Conservation (phyloP, 2,888 invertebrate species). For the Celastrina argiolus region DNA sequence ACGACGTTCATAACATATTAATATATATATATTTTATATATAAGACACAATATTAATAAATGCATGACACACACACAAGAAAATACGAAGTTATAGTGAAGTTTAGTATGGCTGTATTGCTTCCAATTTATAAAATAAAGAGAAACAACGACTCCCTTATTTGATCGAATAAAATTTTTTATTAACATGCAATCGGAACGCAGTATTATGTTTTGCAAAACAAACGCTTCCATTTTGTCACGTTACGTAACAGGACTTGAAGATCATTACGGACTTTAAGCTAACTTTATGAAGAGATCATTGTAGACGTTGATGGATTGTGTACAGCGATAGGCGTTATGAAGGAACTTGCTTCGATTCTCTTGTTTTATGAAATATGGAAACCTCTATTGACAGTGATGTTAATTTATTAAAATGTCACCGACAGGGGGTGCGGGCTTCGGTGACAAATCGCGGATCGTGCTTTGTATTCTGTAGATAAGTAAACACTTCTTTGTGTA, state of each 20-base stretch:
- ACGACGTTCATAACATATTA: no score
- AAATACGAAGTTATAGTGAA: no score
- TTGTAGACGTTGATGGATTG: conserved; percentile 48
- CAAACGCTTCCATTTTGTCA: conserved; percentile 2
- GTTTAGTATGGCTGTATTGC: no score
- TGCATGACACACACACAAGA: no score
- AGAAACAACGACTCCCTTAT: no score
- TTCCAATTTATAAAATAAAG: no score
- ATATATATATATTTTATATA: no score
- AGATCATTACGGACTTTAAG: conserved; percentile 44
- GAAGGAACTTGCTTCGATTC: conserved; percentile 37
- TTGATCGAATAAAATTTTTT: no score
- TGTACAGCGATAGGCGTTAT: conserved; percentile 31
- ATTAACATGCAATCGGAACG: no score
- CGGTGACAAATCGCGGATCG: conserved; percentile 29
- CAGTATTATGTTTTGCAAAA: neutral
- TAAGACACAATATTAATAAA: no score
- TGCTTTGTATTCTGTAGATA: conserved; percentile 17
- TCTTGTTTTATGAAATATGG: conserved; percentile 71
- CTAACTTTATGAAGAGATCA: conserved; percentile 34
- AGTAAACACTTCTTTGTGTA: neutral
- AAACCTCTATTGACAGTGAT: conserved; percentile 55
- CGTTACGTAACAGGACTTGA: conserved; percentile 22
- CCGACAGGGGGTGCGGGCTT: conserved; percentile 37
- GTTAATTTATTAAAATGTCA: conserved; percentile 68